Conservation (phyloP, 1,140 invertebrate species). For the Oryctes rhinoceros region DNA sequence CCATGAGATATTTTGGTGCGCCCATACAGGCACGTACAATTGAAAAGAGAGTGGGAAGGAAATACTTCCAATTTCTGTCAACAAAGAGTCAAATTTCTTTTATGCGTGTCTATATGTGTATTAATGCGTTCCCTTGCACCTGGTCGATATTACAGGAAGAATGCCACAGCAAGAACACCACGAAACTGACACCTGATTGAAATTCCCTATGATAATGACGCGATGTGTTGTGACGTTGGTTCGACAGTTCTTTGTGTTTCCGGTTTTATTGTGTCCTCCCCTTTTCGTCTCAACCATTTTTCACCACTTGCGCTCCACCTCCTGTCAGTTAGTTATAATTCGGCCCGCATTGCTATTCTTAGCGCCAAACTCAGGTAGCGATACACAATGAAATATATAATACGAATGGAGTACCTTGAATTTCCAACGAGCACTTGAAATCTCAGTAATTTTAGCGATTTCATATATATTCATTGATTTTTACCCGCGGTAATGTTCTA, state of each 20-base stretch:
- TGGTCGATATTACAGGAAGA: slow-evolving; percentile 29
- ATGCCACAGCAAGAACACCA: slow-evolving; percentile 27
- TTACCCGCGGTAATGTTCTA: neutral
- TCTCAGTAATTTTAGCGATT: slow-evolving; percentile 27
- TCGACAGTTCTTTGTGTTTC: slow-evolving; percentile 47
- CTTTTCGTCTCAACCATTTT: slow-evolving; percentile 31
- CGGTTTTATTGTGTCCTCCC: slow-evolving; percentile 42
- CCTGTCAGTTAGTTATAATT: slow-evolving; percentile 43
- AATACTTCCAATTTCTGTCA: slow-evolving; percentile 29
- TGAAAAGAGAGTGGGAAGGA: slow-evolving; percentile 31
- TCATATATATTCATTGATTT: slow-evolving; percentile 12
- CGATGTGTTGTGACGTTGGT: slow-evolving; percentile 45
- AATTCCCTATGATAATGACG: slow-evolving; percentile 41
- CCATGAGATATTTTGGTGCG: neutral
- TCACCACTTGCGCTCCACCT: slow-evolving; percentile 3
- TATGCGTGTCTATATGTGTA: neutral
- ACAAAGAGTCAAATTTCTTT: slow-evolving; percentile 40
- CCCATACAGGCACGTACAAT: neutral
- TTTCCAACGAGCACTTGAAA: slow-evolving; percentile 6
- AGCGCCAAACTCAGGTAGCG: slow-evolving; percentile 41
- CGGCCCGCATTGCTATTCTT: slow-evolving; percentile 43
- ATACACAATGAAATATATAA: slow-evolving; percentile 25
- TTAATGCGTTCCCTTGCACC: slow-evolving; percentile 34
- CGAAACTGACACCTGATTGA: slow-evolving; percentile 44
- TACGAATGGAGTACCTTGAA: slow-evolving; percentile 18